A percentile compares a stretch with the other conserved stretches of the same genome.
Evolutionary conservation across 1,140 invertebrate genomes (phyloP).

Genomic region (Hirudo medicinalis): DNA sequence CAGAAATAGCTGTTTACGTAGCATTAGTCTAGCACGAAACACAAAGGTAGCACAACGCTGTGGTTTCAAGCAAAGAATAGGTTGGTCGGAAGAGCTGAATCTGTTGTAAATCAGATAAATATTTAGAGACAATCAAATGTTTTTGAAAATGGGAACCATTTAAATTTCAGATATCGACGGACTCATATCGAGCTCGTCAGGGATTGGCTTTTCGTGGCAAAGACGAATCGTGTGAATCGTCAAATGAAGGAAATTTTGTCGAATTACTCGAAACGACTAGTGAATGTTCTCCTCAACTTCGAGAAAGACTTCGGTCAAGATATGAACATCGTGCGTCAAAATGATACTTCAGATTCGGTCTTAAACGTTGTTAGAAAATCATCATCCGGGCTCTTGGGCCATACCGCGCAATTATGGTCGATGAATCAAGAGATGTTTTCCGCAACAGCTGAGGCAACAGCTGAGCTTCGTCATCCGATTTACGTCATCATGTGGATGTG

Average conservation of each 20-base stretch:
- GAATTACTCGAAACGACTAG: not conserved
- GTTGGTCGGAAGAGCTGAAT: not conserved
- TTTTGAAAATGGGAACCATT: not conserved
- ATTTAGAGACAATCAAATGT: not conserved
- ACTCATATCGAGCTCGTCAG: not conserved
- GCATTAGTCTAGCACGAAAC: not conserved
- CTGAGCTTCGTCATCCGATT: slow-evolving; percentile 9
- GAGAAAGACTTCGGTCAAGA: slow-evolving; percentile 1
- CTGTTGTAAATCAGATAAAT: too few relatives aligned
- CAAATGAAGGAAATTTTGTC: not conserved
- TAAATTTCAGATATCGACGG: not conserved
- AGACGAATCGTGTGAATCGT: not conserved
- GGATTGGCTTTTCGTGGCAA: not conserved
- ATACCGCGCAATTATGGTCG: not conserved
- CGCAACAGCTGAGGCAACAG: not conserved
- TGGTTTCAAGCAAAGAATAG: not conserved
- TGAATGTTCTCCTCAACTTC: not conserved
- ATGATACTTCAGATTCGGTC: not conserved
- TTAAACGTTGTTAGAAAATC: not conserved
- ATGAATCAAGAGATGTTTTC: not conserved
- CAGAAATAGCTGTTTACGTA: not conserved
- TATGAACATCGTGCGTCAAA: not conserved
- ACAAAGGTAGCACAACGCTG: slow-evolving; percentile 2
- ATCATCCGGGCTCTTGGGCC: not conserved
- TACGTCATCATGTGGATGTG: too few relatives aligned